These are phyloP conservation scores for Phoebastria nigripes DNA, from an alignment of 2,797 vertebrate genomes.

Conservation along the genomic window DNA sequence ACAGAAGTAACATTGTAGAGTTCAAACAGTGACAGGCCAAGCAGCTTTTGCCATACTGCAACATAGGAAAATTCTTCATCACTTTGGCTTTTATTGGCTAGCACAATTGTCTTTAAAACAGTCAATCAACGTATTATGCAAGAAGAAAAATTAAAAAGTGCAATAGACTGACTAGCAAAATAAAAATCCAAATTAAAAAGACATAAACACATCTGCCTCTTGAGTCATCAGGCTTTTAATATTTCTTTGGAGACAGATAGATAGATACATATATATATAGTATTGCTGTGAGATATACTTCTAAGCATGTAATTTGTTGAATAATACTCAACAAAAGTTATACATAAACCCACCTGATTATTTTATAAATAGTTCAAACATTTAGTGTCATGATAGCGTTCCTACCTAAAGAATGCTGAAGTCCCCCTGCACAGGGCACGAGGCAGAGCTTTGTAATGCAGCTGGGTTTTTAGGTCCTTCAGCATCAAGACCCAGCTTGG, in stretches of 20 bases:
- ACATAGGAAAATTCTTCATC: neutral
- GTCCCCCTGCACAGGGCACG: neutral
- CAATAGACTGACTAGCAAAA: neutral
- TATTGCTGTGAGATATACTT: neutral
- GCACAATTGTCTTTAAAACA: conserved; percentile 35
- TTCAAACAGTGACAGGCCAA: neutral
- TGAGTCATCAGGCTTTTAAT: neutral
- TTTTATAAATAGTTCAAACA: neutral
- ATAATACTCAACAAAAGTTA: neutral
- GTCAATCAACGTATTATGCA: neutral
- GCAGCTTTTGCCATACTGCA: neutral
- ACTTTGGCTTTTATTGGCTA: conserved; percentile 8
- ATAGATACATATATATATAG: neutral
- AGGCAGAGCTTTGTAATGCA: neutral
- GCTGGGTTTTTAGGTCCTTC: neutral
- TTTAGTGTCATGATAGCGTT: neutral
- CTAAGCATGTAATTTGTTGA: neutral
- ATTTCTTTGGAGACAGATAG: neutral
- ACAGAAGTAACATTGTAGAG: neutral
- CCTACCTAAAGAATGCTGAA: neutral
- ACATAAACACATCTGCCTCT: neutral
- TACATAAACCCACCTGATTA: neutral
- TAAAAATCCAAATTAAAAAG: conserved; percentile 28
- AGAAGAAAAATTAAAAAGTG: neutral
- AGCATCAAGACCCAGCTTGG: neutral